Percentiles rank a stretch among this genome's conserved stretches.
Conservation (phyloP, 1,140 invertebrate genomes). For the Brachionus rubens region DNA sequence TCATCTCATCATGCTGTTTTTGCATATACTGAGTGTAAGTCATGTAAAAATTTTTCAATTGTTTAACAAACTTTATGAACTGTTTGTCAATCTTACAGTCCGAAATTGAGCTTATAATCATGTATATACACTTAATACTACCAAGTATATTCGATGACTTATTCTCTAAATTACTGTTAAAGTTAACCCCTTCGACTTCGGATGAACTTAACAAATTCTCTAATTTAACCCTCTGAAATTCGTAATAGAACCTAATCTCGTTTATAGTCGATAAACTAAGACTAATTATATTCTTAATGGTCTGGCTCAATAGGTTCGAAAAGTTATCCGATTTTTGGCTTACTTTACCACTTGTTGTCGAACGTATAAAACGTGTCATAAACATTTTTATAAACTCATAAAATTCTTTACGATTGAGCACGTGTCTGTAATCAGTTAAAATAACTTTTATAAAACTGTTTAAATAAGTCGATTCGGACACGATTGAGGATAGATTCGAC, state of each 20-base stretch:
- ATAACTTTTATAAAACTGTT: neutral
- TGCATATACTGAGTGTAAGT: neutral
- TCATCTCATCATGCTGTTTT: neutral
- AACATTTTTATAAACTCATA: neutral
- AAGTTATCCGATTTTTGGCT: neutral
- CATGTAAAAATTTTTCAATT: slow-evolving; percentile 17
- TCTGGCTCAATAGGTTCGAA: neutral
- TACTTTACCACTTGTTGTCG: neutral
- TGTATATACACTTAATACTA: neutral
- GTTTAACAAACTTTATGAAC: slow-evolving; percentile 12
- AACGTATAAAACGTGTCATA: neutral
- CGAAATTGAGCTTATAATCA: neutral
- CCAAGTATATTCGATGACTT: neutral
- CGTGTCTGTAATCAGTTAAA: slow-evolving; percentile 14
- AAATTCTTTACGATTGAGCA: neutral
- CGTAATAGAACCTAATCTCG: slow-evolving; percentile 34
- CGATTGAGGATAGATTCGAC: neutral
- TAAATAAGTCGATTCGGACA: neutral
- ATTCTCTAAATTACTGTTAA: neutral
- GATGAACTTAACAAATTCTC: no score
- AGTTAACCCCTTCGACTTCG: neutral
- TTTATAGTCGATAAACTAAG: neutral
- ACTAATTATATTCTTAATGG: neutral
- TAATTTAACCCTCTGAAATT: neutral
- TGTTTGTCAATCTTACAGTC: neutral